Conservation (phyloP, 2,888 invertebrate genomes). For the Helleia helle region DNA sequence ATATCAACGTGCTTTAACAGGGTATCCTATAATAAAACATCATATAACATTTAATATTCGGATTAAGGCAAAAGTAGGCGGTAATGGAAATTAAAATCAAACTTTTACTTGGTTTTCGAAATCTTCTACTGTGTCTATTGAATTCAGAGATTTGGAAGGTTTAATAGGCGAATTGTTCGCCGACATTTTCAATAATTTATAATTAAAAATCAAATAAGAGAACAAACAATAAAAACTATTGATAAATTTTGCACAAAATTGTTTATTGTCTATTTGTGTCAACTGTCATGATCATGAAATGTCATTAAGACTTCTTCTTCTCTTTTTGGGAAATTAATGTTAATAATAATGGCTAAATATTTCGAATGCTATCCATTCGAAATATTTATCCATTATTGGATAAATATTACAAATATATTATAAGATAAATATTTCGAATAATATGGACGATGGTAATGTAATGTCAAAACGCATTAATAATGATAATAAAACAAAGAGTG, state of each 20-base stretch:
- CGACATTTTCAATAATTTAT: slow-evolving; percentile 23
- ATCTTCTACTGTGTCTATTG: slow-evolving; percentile 48
- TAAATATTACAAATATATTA: too few species aligned
- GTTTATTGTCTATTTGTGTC: neutral
- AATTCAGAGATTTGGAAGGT: slow-evolving; percentile 40
- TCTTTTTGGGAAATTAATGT: too few species aligned
- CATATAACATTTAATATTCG: slow-evolving; percentile 14
- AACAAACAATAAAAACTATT: slow-evolving; percentile 2
- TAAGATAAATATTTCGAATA: too few species aligned
- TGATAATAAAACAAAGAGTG: too few species aligned
- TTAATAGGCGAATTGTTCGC: slow-evolving; percentile 29
- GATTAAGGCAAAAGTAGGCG: slow-evolving; percentile 40
- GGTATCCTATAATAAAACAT: slow-evolving; percentile 70
- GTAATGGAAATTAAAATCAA: slow-evolving; percentile 24
- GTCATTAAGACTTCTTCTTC: too few species aligned
- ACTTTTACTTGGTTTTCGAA: slow-evolving; percentile 50
- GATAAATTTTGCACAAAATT: neutral
- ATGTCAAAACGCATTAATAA: too few species aligned
- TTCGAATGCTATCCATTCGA: too few species aligned
- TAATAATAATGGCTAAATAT: too few species aligned
- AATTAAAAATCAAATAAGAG: slow-evolving; percentile 6
- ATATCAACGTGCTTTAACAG: slow-evolving; percentile 82
- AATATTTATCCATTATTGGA: too few species aligned
- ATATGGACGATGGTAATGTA: too few species aligned
- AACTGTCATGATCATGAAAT: neutral